phyloP scores from a whole-genome alignment of 2,113 vertebrate species.

The Clarias gariepinus region DNA sequence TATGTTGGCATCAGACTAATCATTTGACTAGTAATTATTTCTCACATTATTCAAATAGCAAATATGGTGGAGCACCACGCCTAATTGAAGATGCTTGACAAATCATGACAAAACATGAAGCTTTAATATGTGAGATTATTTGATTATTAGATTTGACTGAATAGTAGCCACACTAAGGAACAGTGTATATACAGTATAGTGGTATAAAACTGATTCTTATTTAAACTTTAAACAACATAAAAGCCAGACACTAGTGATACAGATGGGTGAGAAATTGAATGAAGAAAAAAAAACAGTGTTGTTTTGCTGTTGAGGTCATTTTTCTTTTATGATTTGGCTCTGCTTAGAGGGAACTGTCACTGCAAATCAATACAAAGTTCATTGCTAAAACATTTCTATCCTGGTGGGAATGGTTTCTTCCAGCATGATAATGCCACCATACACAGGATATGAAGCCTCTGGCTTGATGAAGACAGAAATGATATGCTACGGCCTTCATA shows the following conservation, averaged over 20 bases:
- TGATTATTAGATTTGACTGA: not conserved
- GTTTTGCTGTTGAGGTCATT: not conserved
- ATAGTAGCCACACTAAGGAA: not conserved
- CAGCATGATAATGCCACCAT: not conserved
- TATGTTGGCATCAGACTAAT: not conserved
- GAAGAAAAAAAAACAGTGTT: not conserved
- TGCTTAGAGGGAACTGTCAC: not conserved
- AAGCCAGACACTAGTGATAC: not conserved
- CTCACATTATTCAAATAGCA: not conserved
- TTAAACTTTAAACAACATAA: not conserved
- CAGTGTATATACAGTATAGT: not conserved
- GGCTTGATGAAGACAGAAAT: not conserved
- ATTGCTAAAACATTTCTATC: not conserved
- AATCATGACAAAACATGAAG: not conserved
- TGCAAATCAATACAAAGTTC: not conserved
- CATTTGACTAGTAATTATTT: not conserved
- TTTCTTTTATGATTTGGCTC: not conserved
- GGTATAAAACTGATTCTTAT: not conserved
- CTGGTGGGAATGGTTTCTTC: not conserved
- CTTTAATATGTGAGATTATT: not conserved
- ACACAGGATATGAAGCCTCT: not conserved
- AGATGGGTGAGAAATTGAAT: not conserved
- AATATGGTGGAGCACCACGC: not conserved
- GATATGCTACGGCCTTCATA: not conserved
- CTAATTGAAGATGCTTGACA: not conserved